Conservation (phyloP, 2,113 vertebrate genomes). For the Poeciliopsis prolifica region DNA sequence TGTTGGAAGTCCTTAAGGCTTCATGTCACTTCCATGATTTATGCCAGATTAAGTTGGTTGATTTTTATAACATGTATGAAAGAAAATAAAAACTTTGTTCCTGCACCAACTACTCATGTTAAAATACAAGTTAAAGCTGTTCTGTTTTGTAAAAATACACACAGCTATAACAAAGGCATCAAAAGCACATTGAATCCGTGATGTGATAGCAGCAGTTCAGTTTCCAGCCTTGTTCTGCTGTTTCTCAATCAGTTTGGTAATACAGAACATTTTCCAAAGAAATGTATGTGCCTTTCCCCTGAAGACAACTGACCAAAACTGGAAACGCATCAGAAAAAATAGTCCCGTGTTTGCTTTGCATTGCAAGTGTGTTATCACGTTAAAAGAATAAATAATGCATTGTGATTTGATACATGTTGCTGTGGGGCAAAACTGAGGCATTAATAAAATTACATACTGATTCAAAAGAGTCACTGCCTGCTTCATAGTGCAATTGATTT, state of each 20-base stretch:
- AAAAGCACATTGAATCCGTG: background rate
- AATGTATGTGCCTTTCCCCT: slow-evolving; percentile 72
- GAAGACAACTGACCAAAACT: slow-evolving; percentile 58
- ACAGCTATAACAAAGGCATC: slow-evolving; percentile 22
- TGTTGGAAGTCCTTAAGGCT: background rate
- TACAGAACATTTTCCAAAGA: slow-evolving; percentile 58
- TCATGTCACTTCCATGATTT: background rate
- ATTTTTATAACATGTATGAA: slow-evolving; percentile 12
- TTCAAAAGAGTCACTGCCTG: background rate
- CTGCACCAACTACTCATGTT: slow-evolving; percentile 35
- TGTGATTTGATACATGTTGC: slow-evolving; percentile 41
- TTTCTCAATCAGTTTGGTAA: slow-evolving; percentile 47
- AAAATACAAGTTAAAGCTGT: background rate
- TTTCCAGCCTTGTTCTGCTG: slow-evolving; percentile 43
- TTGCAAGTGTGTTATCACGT: slow-evolving; percentile 58
- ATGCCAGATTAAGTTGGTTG: background rate
- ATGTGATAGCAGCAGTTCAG: slow-evolving; percentile 22
- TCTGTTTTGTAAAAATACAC: slow-evolving; percentile 30
- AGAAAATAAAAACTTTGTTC: slow-evolving; percentile 39
- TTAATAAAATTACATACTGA: slow-evolving; percentile 42
- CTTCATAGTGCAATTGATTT: background rate
- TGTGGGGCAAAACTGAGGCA: slow-evolving; percentile 34
- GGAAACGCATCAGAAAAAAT: slow-evolving; percentile 64
- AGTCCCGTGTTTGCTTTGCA: slow-evolving; percentile 50
- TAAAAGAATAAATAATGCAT: slow-evolving; percentile 54